Evolutionary conservation across 2,888 invertebrate species (phyloP).

Genomic region (Calliphora vomitoria): DNA sequence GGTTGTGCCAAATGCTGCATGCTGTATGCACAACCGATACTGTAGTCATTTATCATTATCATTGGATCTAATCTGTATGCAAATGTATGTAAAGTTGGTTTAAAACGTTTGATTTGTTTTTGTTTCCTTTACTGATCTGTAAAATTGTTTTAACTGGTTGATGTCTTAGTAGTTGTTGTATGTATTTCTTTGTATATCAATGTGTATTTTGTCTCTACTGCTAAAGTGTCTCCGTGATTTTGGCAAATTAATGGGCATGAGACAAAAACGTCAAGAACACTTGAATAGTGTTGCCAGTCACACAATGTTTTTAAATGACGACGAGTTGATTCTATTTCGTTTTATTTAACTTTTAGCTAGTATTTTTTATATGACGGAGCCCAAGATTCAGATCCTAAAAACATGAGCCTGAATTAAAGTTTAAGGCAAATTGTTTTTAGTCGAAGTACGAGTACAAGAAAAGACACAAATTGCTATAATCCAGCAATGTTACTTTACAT

Average conservation of each 20-base stretch:
- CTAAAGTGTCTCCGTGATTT: conserved; percentile 37
- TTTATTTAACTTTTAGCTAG: not conserved
- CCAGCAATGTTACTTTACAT: conserved; percentile 36
- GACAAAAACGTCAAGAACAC: conserved; percentile 49
- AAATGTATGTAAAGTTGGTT: conserved; percentile 39
- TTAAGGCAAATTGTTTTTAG: conserved; percentile 41
- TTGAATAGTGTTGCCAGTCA: conserved; percentile 47
- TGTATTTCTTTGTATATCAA: not conserved
- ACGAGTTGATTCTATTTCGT: conserved; percentile 1
- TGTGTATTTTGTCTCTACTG: not conserved
- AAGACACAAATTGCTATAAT: conserved; percentile 54
- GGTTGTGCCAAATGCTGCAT: conserved; percentile 24
- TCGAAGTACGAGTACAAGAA: conserved; percentile 38
- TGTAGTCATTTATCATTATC: conserved; percentile 49
- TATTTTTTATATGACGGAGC: not conserved
- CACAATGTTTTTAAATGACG: conserved; percentile 20
- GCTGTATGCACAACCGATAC: conserved; percentile 18
- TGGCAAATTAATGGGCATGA: conserved; percentile 57
- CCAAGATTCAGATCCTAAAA: conserved; percentile 46
- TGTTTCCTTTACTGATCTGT: conserved; percentile 16
- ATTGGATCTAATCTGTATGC: conserved; percentile 54
- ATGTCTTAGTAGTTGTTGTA: not conserved
- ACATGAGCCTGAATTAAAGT: conserved; percentile 40
- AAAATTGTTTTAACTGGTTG: conserved; percentile 6
- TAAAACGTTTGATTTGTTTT: not conserved